Evolutionary conservation across 2,113 vertebrate species (phyloP).

Genomic region (Microcebus griseorufus): DNA sequence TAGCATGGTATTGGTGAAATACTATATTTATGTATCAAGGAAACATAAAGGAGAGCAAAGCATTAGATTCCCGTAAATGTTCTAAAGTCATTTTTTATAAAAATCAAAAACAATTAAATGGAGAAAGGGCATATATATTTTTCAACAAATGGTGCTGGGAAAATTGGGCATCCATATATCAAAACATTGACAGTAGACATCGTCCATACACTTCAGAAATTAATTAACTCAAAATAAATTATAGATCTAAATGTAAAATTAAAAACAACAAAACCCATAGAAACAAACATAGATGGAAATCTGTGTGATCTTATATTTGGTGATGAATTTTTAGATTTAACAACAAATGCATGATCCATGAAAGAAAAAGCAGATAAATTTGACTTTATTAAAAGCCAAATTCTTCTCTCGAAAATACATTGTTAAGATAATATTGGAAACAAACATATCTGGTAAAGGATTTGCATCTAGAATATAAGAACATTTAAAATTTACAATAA

Average conservation of each 20-base stretch:
- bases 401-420: background rate
- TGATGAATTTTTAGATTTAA: background rate
- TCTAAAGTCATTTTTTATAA: background rate
- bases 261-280: background rate
- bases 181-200: background rate
- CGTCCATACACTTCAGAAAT: background rate
- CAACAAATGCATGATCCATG: background rate
- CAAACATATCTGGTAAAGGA: background rate
- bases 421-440: background rate
- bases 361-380: background rate
- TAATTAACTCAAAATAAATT: background rate
- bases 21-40: background rate
- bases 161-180: background rate
- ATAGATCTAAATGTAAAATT: background rate
- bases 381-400: background rate
- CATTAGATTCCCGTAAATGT: background rate
- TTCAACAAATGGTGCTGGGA: background rate
- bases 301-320: background rate
- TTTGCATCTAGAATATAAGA: background rate
- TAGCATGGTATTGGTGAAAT: background rate
- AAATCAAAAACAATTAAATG: background rate
- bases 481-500: background rate
- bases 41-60: background rate
- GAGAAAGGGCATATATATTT: background rate
- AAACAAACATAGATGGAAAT: background rate